These are phyloP conservation scores for Coecobrya sp. DNA, from an alignment of 2,888 invertebrate species.

Conservation along the genomic window DNA sequence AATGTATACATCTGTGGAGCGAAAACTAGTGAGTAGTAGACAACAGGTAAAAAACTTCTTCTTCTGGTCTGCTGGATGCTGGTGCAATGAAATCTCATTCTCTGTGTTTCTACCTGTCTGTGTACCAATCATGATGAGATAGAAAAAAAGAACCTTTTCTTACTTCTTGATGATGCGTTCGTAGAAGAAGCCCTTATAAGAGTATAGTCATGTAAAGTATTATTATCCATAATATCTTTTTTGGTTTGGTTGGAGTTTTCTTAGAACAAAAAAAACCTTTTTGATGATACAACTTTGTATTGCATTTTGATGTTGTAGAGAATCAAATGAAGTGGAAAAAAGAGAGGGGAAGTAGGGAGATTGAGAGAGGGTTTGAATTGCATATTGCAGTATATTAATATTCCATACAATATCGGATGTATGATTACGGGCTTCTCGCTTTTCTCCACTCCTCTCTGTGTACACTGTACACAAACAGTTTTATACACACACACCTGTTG, in stretches of 20 bases:
- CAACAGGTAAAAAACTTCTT: conserved; percentile 4
- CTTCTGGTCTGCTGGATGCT: no score
- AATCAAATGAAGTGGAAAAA: conserved; percentile 49
- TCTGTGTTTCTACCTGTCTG: no score
- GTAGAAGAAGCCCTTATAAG: neutral
- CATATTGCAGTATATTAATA: conserved; percentile 25
- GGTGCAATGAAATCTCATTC: neutral
- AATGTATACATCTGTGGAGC: neutral
- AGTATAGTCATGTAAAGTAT: no score
- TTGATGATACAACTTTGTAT: conserved; percentile 1
- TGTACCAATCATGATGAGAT: neutral
- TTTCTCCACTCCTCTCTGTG: neutral
- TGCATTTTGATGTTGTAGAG: conserved; percentile 17
- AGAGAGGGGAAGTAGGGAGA: conserved; percentile 41
- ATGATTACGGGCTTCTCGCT: neutral
- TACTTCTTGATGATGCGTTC: no score
- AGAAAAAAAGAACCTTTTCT: neutral
- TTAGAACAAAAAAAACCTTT: neutral
- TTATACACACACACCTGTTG: conserved; percentile 45
- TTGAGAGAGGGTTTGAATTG: conserved; percentile 16
- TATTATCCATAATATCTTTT: no score
- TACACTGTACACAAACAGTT: neutral
- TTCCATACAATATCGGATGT: conserved; percentile 57
- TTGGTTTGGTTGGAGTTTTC: no score
- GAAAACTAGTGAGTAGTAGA: conserved; percentile 8